Evolutionary conservation across 2,888 invertebrate species (phyloP).

Genomic region (Lithophane ornitopus): DNA sequence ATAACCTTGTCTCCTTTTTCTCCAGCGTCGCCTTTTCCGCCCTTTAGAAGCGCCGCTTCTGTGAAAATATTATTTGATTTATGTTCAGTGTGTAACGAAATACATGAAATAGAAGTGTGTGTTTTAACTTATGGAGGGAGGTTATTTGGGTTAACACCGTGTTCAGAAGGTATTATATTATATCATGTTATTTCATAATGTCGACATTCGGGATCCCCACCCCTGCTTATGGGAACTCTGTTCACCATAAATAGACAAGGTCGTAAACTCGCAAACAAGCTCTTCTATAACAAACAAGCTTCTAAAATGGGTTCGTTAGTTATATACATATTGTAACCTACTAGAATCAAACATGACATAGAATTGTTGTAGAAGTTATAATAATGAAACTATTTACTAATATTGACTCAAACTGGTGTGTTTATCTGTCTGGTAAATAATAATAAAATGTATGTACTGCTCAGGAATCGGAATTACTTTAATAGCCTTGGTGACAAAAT

Average conservation of each 20-base stretch:
- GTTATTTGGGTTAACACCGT: constrained; percentile 14
- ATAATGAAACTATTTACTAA: not conserved
- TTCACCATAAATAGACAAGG: too few species aligned
- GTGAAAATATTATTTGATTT: constrained; percentile 70
- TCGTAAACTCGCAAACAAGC: too few species aligned
- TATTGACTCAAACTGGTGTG: not conserved
- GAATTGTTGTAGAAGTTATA: not conserved
- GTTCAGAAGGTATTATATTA: not conserved
- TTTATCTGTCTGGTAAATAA: not conserved
- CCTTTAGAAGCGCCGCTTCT: constrained; percentile 80
- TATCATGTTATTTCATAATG: not conserved
- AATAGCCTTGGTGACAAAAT: not conserved
- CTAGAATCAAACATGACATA: not conserved
- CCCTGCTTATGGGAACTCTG: too few species aligned
- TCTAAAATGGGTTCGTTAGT: not conserved
- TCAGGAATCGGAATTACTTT: not conserved
- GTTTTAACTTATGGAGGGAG: constrained; percentile 1
- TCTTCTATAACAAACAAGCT: not conserved
- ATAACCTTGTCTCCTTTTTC: constrained; percentile 87
- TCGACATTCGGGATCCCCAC: too few species aligned
- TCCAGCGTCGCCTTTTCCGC: constrained; percentile 79
- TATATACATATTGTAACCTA: not conserved
- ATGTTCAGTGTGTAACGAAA: constrained; percentile 42
- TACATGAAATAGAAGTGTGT: constrained; percentile 25
- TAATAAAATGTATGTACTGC: not conserved